Evolutionary conservation across 2,888 invertebrate species (phyloP).

Genomic region (Ryuthela nishihirai): DNA sequence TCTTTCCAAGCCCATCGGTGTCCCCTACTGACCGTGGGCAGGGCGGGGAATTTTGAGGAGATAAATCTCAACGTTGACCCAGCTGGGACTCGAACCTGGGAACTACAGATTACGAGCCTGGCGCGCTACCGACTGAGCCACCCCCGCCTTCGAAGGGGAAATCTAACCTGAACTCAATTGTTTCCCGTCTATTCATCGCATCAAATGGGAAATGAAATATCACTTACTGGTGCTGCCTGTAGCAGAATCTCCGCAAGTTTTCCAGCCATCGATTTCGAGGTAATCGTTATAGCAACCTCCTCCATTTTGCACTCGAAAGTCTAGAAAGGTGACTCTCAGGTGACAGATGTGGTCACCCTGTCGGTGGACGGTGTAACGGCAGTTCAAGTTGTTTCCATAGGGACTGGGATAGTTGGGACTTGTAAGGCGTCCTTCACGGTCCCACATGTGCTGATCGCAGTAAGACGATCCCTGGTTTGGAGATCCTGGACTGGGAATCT

Average conservation of each 20-base stretch:
- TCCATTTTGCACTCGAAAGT: slow-evolving; percentile 41
- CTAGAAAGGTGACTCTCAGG: slow-evolving; percentile 40
- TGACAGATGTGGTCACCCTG: slow-evolving; percentile 38
- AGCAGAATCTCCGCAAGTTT: slow-evolving; percentile 41
- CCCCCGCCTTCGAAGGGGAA: no score
- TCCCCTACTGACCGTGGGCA: no score
- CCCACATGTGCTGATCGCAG: slow-evolving; percentile 29
- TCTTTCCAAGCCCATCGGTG: no score
- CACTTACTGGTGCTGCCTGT: slow-evolving; percentile 28
- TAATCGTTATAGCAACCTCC: slow-evolving; percentile 42
- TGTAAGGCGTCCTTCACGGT: slow-evolving; percentile 30
- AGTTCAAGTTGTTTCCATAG: slow-evolving; percentile 40
- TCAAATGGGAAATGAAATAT: neutral
- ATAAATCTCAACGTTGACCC: no score
- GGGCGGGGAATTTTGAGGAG: no score
- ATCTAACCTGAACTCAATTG: no score
- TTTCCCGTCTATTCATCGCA: no score
- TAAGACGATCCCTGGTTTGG: no score
- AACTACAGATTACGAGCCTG: no score
- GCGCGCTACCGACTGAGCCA: no score
- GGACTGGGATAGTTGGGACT: slow-evolving; percentile 42
- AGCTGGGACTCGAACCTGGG: no score
- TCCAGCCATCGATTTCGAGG: slow-evolving; percentile 42
- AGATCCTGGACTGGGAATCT: slow-evolving; percentile 4
- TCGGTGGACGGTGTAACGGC: slow-evolving; percentile 40